Evolutionary conservation across 2,113 vertebrate species (phyloP).

Genomic region (Cinclus mexicanus): DNA sequence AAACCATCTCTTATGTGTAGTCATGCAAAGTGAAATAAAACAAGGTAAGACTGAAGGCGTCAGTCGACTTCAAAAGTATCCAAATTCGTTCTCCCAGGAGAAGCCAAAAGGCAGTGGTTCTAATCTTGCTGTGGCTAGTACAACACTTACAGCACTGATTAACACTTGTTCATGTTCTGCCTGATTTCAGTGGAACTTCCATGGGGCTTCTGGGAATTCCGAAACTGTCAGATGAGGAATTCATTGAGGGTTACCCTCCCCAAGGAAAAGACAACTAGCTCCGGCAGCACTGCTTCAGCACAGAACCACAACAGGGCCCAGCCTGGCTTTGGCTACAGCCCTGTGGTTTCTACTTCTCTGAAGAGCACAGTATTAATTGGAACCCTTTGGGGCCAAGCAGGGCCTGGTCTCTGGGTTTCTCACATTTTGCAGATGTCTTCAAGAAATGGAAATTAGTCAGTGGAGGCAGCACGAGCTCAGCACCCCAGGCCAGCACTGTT

Average conservation of each 20-base stretch:
- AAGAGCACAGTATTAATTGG: background rate
- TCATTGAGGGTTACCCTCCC: background rate
- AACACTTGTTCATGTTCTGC: background rate
- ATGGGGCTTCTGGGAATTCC: background rate
- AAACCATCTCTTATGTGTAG: background rate
- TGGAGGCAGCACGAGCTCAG: background rate
- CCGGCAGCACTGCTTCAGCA: background rate
- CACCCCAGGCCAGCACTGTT: background rate
- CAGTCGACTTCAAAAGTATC: background rate
- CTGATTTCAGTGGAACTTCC: background rate
- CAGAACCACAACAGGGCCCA: accelerated
- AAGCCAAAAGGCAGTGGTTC: background rate
- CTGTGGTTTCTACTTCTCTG: background rate
- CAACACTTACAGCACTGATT: background rate
- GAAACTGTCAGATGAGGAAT: background rate
- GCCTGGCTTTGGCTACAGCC: background rate
- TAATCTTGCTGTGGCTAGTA: background rate
- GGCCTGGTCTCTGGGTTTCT: background rate
- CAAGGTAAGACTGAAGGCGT: background rate
- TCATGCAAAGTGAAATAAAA: conserved; percentile 1
- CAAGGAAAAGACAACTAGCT: background rate
- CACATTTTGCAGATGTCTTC: background rate
- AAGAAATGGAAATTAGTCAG: background rate
- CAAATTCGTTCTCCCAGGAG: background rate
- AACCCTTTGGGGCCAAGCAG: background rate